Evolutionary conservation across 2,888 invertebrate species (phyloP).

Genomic region (Osmoderma eremita): DNA sequence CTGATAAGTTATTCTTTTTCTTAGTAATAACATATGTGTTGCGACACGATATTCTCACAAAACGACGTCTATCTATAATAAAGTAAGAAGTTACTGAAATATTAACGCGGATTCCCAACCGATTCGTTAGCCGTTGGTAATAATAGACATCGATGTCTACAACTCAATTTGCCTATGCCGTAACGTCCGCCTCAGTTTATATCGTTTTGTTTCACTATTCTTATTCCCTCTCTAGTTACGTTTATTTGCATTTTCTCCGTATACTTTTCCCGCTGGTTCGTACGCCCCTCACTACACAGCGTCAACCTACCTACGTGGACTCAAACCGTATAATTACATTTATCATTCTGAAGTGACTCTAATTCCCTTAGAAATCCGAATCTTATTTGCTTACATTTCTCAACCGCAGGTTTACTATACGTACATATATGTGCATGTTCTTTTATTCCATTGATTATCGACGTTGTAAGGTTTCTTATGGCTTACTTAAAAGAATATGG

Average conservation of each 20-base stretch:
- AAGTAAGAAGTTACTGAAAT: slow-evolving; percentile 45
- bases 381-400: slow-evolving; percentile 33
- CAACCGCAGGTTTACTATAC: not conserved
- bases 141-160: slow-evolving; percentile 48
- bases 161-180: slow-evolving; percentile 45
- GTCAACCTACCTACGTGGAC: slow-evolving; percentile 4
- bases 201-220: slow-evolving; percentile 31
- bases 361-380: slow-evolving; percentile 37
- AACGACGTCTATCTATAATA: slow-evolving; percentile 41
- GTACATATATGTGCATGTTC: not conserved
- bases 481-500: slow-evolving; percentile 33
- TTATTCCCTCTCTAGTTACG: slow-evolving; percentile 17
- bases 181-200: slow-evolving; percentile 40
- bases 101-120: slow-evolving; percentile 45
- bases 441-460: slow-evolving; percentile 29
- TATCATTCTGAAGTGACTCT: slow-evolving; percentile 35
- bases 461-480: slow-evolving; percentile 43
- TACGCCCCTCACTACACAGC: slow-evolving; percentile 1
- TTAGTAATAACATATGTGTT: slow-evolving; percentile 50
- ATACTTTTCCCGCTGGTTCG: slow-evolving; percentile 18
- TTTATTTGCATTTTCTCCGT: slow-evolving; percentile 27
- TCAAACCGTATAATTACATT: slow-evolving; percentile 37
- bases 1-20: slow-evolving; percentile 53
- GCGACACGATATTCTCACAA: slow-evolving; percentile 52
- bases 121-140: slow-evolving; percentile 44